These are phyloP conservation scores for Aphelenchoides bicaudatus DNA, from an alignment of 2,888 invertebrate genomes.

Conservation along the genomic window DNA sequence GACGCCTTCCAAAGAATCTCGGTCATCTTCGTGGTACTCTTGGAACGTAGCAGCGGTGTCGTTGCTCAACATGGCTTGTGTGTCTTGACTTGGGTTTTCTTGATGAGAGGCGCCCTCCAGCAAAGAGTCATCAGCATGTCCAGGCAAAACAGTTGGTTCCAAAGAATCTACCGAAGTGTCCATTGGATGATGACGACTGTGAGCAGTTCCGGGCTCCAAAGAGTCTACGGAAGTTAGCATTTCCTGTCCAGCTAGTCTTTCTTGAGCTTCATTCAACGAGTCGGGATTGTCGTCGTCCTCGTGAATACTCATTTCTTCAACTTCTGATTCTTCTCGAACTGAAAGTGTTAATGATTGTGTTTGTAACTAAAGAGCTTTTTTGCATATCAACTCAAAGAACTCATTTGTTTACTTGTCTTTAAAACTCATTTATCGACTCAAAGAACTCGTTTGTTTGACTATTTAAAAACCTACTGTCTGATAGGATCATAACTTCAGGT, in stretches of 20 bases:
- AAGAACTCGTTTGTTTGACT: too few species aligned
- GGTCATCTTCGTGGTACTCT: slow-evolving; percentile 43
- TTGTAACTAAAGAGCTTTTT: too few species aligned
- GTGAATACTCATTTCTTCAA: slow-evolving; percentile 58
- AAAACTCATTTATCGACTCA: too few species aligned
- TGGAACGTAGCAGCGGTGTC: slow-evolving; percentile 52
- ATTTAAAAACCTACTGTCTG: too few species aligned
- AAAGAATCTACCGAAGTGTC: slow-evolving; percentile 41
- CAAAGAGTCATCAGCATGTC: slow-evolving; percentile 45
- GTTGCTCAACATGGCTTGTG: slow-evolving; percentile 48
- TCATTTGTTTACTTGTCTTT: too few species aligned
- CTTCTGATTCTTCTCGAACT: slow-evolving; percentile 58
- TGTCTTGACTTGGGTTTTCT: slow-evolving; percentile 48
- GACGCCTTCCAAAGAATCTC: slow-evolving; percentile 53
- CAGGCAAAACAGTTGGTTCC: slow-evolving; percentile 19
- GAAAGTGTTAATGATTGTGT: too few species aligned
- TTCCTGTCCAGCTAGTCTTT: slow-evolving; percentile 23
- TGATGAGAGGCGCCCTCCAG: slow-evolving; percentile 54
- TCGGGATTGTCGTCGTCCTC: slow-evolving; percentile 54
- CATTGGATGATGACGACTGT: slow-evolving; percentile 21
- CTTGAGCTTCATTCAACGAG: slow-evolving; percentile 27
- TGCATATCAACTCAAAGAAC: too few species aligned
- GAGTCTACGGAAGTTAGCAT: slow-evolving; percentile 34
- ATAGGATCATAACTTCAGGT: slow-evolving; percentile 58
- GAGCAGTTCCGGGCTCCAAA: slow-evolving; percentile 20